Evolutionary conservation across 2,797 vertebrate genomes (phyloP).

Genomic region (Chaetodon trifasciatus): DNA sequence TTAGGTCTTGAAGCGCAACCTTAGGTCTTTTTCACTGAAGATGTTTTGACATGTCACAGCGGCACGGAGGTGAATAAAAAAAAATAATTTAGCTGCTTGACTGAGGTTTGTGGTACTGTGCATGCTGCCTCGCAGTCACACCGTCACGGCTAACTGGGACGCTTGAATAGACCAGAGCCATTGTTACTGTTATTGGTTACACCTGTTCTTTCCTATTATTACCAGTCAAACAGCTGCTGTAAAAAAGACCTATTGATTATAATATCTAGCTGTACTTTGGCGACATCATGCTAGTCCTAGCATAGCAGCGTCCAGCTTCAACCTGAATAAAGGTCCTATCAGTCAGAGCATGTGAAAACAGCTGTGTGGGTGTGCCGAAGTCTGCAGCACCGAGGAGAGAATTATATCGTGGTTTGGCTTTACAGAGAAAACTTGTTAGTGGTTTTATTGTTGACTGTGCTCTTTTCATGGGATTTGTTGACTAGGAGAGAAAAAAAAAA

Average conservation of each 20-base stretch:
- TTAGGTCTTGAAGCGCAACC: background rate
- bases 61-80: background rate
- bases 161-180: background rate
- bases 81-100: background rate
- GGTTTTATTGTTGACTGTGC: background rate
- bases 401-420: background rate
- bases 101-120: background rate
- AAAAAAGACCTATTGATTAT: background rate
- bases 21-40: background rate
- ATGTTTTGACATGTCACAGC: background rate
- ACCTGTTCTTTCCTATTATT: background rate
- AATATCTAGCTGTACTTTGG: background rate
- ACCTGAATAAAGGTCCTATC: background rate
- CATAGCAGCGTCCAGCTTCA: background rate
- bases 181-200: background rate
- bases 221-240: background rate
- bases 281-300: background rate
- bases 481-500: conserved; percentile 9
- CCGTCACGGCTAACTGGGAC: background rate
- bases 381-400: background rate
- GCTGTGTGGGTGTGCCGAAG: background rate
- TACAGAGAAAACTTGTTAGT: background rate
- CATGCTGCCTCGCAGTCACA: background rate
- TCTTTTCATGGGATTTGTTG: conserved; percentile 29
- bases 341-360: background rate